Evolutionary conservation across 2,888 invertebrate species (phyloP).

Genomic region (Cheilosia urbana): DNA sequence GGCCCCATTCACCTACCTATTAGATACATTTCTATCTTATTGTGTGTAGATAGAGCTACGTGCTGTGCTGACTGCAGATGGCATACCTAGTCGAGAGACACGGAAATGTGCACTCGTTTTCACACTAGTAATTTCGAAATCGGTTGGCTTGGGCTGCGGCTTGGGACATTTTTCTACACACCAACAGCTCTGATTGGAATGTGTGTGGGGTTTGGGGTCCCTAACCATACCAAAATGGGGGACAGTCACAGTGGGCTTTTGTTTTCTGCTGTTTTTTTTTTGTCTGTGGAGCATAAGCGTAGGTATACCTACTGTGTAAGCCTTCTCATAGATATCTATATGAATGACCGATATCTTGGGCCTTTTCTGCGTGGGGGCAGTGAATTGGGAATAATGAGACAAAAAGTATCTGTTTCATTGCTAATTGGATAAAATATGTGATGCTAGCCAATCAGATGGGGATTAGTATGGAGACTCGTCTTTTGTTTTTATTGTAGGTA

Average conservation of each 20-base stretch:
- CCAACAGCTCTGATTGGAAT: conserved; percentile 35
- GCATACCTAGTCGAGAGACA: conserved; percentile 28
- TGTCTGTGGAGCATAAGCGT: not conserved
- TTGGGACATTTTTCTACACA: not conserved
- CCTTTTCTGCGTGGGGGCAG: conserved; percentile 39
- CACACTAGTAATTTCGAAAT: conserved; percentile 74
- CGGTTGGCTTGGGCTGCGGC: conserved; percentile 50
- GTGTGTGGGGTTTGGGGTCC: too few relatives aligned
- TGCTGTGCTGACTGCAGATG: conserved; percentile 43
- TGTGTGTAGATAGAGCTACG: conserved; percentile 56
- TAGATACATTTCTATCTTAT: conserved; percentile 73
- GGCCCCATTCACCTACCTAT: conserved; percentile 74
- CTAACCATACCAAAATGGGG: conserved; percentile 32
- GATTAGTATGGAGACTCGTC: conserved; percentile 53
- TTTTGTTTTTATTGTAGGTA: not conserved
- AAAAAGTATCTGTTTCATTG: conserved; percentile 74
- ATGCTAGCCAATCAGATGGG: conserved; percentile 72
- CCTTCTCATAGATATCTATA: not conserved
- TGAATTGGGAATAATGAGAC: conserved; percentile 66
- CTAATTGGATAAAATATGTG: conserved; percentile 75
- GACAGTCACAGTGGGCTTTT: not conserved
- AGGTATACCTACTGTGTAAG: conserved; percentile 4
- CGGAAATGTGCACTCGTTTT: conserved; percentile 75
- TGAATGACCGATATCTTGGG: conserved; percentile 60
- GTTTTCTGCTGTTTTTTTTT: not conserved